A percentile compares a stretch with the other conserved stretches of the same genome.
phyloP scores from a whole-genome alignment of 1,140 invertebrate genomes.

The Drosophila teissieri region DNA sequence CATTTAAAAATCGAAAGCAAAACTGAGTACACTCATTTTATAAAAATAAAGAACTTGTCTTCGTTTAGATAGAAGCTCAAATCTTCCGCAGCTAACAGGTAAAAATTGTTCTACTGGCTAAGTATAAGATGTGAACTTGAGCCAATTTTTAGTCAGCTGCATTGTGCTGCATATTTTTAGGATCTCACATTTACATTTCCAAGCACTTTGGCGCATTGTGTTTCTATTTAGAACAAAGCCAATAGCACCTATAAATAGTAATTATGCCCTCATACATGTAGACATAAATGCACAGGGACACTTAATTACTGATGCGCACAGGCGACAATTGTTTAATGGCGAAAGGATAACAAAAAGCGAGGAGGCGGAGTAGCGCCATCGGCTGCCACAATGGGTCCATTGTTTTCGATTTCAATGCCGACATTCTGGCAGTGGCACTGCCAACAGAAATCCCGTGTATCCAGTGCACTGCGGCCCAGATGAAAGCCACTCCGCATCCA shows the following conservation, averaged over 20 bases:
- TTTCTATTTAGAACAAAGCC: constrained; percentile 7
- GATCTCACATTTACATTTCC: not conserved
- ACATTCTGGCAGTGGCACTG: constrained; percentile 72
- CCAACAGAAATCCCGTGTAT: constrained; percentile 61
- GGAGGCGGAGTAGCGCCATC: constrained; percentile 24
- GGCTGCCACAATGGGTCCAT: constrained; percentile 51
- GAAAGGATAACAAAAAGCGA: constrained; percentile 31
- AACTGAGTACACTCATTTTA: too few species aligned
- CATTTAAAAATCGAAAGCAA: not conserved
- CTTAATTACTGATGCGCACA: constrained; percentile 57
- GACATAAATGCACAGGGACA: constrained; percentile 39
- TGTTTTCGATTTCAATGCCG: constrained; percentile 69
- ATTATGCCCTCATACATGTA: constrained; percentile 12
- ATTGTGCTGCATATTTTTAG: constrained; percentile 8
- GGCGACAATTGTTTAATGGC: constrained; percentile 64
- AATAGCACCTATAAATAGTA: constrained; percentile 35
- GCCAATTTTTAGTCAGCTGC: not conserved
- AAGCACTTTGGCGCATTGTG: constrained; percentile 9
- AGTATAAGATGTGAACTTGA: not conserved
- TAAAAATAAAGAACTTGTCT: too few species aligned
- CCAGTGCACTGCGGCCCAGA: constrained; percentile 64
- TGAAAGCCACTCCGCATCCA: constrained; percentile 71
- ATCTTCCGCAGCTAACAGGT: too few species aligned
- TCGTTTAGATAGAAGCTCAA: too few species aligned
- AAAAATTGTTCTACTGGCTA: too few species aligned